Conservation (phyloP, 2,113 vertebrate species). For the Chelonoidis abingdonii region DNA sequence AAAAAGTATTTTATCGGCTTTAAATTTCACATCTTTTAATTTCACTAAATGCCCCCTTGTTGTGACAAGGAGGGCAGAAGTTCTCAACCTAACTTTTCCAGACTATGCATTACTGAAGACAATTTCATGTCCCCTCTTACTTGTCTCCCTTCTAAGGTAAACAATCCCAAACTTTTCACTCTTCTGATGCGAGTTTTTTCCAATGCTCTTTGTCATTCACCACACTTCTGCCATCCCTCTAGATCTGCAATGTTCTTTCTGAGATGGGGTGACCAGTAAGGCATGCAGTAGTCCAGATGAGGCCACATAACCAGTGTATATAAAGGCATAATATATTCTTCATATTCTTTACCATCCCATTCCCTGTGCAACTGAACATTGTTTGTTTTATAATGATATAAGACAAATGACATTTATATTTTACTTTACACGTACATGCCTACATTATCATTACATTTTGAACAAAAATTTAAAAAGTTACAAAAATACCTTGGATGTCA, state of each 20-base stretch:
- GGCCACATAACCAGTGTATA: accelerated
- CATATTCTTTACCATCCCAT: not conserved
- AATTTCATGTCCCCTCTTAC: not conserved
- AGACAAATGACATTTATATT: not conserved
- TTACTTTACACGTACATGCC: not conserved
- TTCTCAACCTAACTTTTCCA: too few species aligned
- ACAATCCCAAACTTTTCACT: not conserved
- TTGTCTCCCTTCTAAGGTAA: not conserved
- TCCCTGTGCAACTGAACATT: not conserved
- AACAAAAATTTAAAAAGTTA: conserved; percentile 12
- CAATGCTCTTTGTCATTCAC: not conserved
- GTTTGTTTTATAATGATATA: not conserved
- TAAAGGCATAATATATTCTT: not conserved
- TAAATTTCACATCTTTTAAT: too few species aligned
- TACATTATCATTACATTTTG: not conserved
- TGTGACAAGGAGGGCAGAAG: too few species aligned
- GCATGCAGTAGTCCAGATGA: not conserved
- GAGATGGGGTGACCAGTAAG: not conserved
- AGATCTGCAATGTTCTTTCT: not conserved
- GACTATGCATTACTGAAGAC: too few species aligned
- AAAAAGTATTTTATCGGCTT: too few species aligned
- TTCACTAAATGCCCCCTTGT: too few species aligned
- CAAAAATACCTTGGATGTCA: conserved; percentile 85
- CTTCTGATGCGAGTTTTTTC: not conserved
- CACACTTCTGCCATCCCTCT: not conserved